Evolutionary conservation across 2,888 invertebrate genomes (phyloP), one percentile per base, ranked within the genome.

Genomic region (Stratiomys singularior): DNA sequence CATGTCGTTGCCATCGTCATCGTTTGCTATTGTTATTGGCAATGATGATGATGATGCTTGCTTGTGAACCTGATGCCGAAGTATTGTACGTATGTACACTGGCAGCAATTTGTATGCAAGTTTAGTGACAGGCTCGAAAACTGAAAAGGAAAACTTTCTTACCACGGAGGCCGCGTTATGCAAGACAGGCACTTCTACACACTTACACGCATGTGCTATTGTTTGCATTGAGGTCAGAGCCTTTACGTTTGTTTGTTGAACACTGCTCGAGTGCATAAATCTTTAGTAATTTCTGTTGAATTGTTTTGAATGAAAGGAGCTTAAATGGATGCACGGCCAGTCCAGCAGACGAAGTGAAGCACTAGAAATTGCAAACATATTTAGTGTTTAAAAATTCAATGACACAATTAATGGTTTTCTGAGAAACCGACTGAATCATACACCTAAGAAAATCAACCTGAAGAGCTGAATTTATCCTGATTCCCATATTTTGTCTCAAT

Each of bases 71-170:
- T 27, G 28, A 64, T 64, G 30, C 64, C 30, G 64, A 60, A 60
- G 23, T 27, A 64, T 30, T 64, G 64, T n/a, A 64, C 18, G 52
- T 9, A 47, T 30, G 28, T 25, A 23, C 25, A 25, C 37, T 11
- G 18, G 11, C 11, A 21, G 74, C 60, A 74, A 74, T 74, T 74
- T 74, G 74, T 74, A 74, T 74, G 74, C 74, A 58, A 60, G 74
- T 58, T 74, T 37, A 37, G 74, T 74, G 74, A 74, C 74, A 74
- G 74, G 27, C 37, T n/a, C 30, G 52, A 28, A 72, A 72, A 74
- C 67, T 44, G n/a, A 69, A 66, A 69, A 46, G 67, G 69, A 47
- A 69, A 69, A 47, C 30, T 69, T 69, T 69, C 21, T 30, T 9
- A 46, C 47, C 46, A 69, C 69, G 46, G 69, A 23, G 37, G 5